Conservation (phyloP, 2,888 invertebrate genomes). For the Caradrina clavipalpis region DNA sequence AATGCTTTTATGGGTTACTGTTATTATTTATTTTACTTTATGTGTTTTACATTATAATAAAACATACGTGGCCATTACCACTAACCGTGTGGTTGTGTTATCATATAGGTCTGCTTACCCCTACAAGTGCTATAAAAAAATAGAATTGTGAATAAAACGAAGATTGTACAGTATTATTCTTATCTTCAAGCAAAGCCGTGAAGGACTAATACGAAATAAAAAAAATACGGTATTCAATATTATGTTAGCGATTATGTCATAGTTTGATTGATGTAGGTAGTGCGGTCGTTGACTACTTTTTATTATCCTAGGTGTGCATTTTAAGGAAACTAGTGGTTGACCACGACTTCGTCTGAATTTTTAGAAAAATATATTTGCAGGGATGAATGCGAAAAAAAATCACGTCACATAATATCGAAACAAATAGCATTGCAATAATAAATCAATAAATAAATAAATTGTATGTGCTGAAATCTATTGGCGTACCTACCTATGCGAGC, state of each 20-base stretch:
- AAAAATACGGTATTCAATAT: conserved; percentile 20
- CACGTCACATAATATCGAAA: too few relatives aligned
- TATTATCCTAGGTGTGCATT: too few relatives aligned
- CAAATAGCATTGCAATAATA: too few relatives aligned
- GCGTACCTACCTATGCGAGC: too few relatives aligned
- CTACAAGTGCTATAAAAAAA: conserved; percentile 1
- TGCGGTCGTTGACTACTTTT: background rate
- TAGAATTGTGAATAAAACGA: conserved; percentile 8
- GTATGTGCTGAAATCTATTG: too few relatives aligned
- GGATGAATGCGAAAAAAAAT: too few relatives aligned
- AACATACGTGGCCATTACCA: background rate
- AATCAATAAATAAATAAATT: too few relatives aligned
- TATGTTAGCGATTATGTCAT: conserved; percentile 39
- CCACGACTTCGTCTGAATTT: too few relatives aligned
- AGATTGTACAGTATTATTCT: conserved; percentile 17
- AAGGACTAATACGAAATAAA: conserved; percentile 20
- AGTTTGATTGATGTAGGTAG: conserved; percentile 18
- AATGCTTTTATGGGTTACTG: conserved; percentile 35
- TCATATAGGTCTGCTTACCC: background rate
- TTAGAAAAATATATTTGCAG: too few relatives aligned
- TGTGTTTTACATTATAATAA: background rate
- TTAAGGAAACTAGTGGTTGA: too few relatives aligned
- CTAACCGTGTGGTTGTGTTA: background rate
- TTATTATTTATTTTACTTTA: background rate
- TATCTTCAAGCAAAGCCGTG: conserved; percentile 37